phyloP scores from a whole-genome alignment of 1,140 invertebrate genomes.

The Anastrepha obliqua region DNA sequence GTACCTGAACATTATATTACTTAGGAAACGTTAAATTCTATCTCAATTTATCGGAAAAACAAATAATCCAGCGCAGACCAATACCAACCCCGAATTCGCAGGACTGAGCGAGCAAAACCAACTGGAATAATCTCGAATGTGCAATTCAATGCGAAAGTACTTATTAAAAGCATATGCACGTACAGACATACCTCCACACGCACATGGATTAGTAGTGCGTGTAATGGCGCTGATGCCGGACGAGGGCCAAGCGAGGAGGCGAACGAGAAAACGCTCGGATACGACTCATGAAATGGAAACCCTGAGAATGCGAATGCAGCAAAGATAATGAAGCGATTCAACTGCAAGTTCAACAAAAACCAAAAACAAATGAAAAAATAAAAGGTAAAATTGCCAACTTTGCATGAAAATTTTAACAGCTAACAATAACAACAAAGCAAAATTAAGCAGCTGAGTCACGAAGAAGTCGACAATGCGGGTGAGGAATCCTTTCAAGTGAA shows the following conservation, averaged over 20 bases:
- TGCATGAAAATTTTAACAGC: neutral
- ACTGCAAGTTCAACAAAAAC: neutral
- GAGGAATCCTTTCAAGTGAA: conserved; percentile 48
- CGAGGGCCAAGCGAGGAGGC: neutral
- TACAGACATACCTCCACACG: neutral
- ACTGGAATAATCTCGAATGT: neutral
- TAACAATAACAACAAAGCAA: neutral
- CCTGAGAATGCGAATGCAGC: conserved; percentile 11
- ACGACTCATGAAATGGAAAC: conserved; percentile 39
- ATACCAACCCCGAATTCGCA: neutral
- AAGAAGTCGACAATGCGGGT: conserved; percentile 20
- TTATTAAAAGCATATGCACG: neutral
- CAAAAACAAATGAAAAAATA: neutral
- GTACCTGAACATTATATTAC: too few relatives aligned
- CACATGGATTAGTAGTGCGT: conserved; percentile 20
- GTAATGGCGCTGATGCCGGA: conserved; percentile 23
- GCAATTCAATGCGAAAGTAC: neutral
- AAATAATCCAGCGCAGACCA: neutral
- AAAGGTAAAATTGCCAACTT: neutral
- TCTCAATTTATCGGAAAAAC: neutral
- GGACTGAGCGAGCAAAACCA: neutral
- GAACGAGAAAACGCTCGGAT: neutral
- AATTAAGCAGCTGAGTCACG: conserved; percentile 8
- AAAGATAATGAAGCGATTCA: conserved; percentile 11
- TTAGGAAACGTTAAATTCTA: too few relatives aligned